Base-by-base conservation (phyloP, 2,888 invertebrate species). In the Helobdella robusta region DNA sequence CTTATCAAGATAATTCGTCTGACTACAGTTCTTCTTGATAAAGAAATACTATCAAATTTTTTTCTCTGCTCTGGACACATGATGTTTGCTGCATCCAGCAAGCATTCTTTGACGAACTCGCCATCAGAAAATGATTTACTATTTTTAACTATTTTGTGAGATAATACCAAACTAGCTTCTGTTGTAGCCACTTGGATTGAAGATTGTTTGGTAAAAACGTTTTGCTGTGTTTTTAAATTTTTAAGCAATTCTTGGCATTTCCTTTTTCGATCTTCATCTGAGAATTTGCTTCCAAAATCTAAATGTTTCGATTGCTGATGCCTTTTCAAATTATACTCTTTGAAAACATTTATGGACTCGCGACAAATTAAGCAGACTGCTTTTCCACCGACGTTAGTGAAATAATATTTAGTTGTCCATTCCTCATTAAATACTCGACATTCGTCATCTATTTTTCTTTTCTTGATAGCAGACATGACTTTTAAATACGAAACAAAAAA, bases 341-440 rank as follows among this genome's bases (percentile, higher is more conserved):
- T 56, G 2, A 56, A 56, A 8, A 56, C 32, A n/a, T n/a, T 8
- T n/a, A 56, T 32, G 2, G 11, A 30, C n/a, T 56, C 56, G 32
- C 28, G 6, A n/a, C 56, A 56, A 6, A 56, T 6, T 18, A 56
- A 56, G 32, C 56, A 56, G 8, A 30, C 4, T 56, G 56, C 4
- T 56, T 56, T 56, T 15, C 32, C n/a, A 11, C 56, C 32, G 30
- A 56, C 56, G 28, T 56, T 32, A 15, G 56, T 56, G 56, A 56
- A 56, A 56, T 30, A 56, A n/a, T 3, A 56, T 32, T 30, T 56
- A 11, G 25, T 8, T 1, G 18, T 56, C 32, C 56, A 56, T 30
- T 56, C 56, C 32, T 56, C 5, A 32, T 56, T 56, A 30, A 56
- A 56, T 30, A n/a, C 56, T 11, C 56, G 56, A 56, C 56, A 56